A percentile compares a stretch with the other conserved stretches of the same genome.
Conservation (phyloP, 30 jellyfish, hydroid and myxozoan genomes). For the Aurelia sp. region DNA sequence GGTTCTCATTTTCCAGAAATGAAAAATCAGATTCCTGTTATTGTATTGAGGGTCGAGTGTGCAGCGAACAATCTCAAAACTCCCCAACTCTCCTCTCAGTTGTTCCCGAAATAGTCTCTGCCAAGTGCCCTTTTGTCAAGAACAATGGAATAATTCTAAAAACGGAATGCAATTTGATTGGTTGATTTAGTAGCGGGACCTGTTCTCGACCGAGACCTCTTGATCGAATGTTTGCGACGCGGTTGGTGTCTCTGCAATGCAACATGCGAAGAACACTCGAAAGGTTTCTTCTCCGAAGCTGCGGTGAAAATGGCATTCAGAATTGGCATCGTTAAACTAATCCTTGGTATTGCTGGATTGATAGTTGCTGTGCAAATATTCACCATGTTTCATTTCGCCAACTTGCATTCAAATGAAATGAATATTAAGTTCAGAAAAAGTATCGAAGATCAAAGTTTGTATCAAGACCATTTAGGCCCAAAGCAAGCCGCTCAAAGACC, state of each 20-base stretch:
- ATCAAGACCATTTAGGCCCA: conserved; percentile 43
- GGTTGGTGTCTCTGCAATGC: neutral
- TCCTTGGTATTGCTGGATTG: conserved; percentile 77
- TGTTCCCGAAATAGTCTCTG: too few relatives aligned
- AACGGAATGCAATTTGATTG: conserved; percentile 40
- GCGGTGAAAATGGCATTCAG: conserved; percentile 46
- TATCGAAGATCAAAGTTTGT: neutral
- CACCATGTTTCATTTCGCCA: conserved; percentile 64
- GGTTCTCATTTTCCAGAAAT: too few relatives aligned
- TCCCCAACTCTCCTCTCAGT: too few relatives aligned
- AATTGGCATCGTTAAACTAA: conserved; percentile 68
- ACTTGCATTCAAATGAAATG: conserved; percentile 53
- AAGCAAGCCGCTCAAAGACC: neutral
- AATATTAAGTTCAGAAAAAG: conserved; percentile 49
- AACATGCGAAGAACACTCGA: too few relatives aligned
- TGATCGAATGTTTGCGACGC: conserved; percentile 44
- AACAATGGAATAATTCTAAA: too few relatives aligned
- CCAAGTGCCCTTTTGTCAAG: too few relatives aligned
- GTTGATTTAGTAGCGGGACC: conserved; percentile 17
- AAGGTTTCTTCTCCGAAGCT: neutral
- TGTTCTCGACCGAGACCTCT: conserved; percentile 59
- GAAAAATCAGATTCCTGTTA: too few relatives aligned
- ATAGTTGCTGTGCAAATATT: conserved; percentile 87
- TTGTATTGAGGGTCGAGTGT: too few relatives aligned
- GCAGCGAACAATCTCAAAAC: too few relatives aligned